These are phyloP conservation scores for Heliconius aoede DNA, from an alignment of 2,888 invertebrate genomes.

Conservation along the genomic window DNA sequence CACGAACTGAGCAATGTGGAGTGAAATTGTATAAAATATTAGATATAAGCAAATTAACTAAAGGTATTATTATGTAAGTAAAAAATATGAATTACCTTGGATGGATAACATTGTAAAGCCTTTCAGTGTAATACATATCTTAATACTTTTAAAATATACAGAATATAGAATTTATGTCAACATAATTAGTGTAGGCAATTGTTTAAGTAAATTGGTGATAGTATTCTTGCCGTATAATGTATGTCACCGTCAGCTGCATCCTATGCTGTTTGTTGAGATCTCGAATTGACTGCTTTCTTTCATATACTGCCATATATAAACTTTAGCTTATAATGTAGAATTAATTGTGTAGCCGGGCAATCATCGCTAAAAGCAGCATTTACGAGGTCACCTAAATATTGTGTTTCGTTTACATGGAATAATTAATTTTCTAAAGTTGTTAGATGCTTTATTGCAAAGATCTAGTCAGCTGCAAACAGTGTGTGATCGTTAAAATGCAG, in stretches of 20 bases:
- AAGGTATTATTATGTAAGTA: constrained; percentile 3
- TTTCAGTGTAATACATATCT: constrained; percentile 5
- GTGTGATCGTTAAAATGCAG: constrained; percentile 54
- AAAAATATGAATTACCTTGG: constrained; percentile 20
- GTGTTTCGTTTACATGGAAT: constrained; percentile 24
- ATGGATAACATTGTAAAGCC: not conserved
- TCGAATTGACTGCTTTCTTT: constrained; percentile 72
- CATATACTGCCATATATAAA: constrained; percentile 75
- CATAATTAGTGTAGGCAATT: constrained; percentile 12
- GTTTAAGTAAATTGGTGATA: constrained; percentile 40
- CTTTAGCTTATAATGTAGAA: constrained; percentile 64
- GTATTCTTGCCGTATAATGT: constrained; percentile 51
- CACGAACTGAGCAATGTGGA: constrained; percentile 52
- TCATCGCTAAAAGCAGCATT: constrained; percentile 65
- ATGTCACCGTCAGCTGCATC: constrained; percentile 15
- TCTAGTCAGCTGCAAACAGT: constrained; percentile 64
- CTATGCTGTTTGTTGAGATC: constrained; percentile 74
- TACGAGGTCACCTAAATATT: constrained; percentile 61
- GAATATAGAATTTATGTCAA: not conserved
- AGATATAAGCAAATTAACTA: not conserved
- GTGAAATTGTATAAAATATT: constrained; percentile 24
- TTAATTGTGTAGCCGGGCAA: constrained; percentile 56
- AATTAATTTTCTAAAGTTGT: constrained; percentile 14
- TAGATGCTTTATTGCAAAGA: constrained; percentile 52
- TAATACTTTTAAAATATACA: not conserved